phyloP scores from a whole-genome alignment of 2,797 vertebrate genomes.

The Manis pentadactyla region DNA sequence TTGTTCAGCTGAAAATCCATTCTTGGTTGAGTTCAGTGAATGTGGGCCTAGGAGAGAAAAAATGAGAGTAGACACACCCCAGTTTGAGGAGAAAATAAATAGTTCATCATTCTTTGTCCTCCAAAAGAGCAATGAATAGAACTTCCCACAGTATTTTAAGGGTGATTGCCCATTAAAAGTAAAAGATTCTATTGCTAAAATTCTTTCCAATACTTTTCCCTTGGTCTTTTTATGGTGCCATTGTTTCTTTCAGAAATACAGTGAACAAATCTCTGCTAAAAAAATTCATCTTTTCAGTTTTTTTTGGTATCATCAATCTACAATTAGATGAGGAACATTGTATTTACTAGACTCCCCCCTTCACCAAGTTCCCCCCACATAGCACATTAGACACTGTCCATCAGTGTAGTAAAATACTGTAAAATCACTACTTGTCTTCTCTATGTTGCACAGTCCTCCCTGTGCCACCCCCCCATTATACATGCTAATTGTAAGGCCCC shows the following conservation, averaged over 20 bases:
- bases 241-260: background rate
- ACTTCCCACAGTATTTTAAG: background rate
- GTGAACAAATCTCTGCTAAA: background rate
- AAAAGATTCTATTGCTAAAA: background rate
- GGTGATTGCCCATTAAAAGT: background rate
- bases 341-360: no score
- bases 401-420: no score
- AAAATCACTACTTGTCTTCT: no score
- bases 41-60: background rate
- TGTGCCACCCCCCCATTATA: no score
- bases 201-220: background rate
- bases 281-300: background rate
- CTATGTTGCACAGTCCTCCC: no score
- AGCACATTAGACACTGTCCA: no score
- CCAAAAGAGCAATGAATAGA: background rate
- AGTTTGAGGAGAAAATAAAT: background rate
- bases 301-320: no score
- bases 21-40: background rate
- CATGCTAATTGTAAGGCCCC: no score
- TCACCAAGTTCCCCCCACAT: no score
- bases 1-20: background rate
- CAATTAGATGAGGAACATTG: no score
- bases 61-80: rapidly evolving
- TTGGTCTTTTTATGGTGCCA: background rate
- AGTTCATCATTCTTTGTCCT: background rate